A percentile compares a stretch with the other conserved stretches of the same genome.
These are phyloP conservation scores for Enteromius argenteus DNA, from an alignment of 2,797 vertebrate genomes.

Conservation along the genomic window DNA sequence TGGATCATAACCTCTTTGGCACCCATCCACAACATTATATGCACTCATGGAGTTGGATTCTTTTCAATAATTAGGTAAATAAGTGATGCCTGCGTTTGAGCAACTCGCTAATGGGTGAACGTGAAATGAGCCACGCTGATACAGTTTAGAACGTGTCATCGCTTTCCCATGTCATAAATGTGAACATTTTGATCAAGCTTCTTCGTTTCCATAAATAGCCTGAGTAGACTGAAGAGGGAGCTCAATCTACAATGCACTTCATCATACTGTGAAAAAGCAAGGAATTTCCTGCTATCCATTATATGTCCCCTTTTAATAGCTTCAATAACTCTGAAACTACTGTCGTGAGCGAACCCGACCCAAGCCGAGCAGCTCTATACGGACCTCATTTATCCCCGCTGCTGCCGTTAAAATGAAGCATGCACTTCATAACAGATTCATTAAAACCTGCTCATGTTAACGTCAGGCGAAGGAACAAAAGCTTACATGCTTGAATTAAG, in stretches of 20 bases:
- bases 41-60: neutral
- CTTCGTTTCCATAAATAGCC: constrained; percentile 2
- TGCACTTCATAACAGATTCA: constrained; percentile 18
- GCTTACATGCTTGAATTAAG: constrained; percentile 41
- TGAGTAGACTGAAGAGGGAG: neutral
- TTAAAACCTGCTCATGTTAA: constrained; percentile 34
- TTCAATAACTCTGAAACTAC: constrained; percentile 18
- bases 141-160: neutral
- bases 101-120: neutral
- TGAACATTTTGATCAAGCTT: constrained; percentile 1
- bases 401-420: constrained; percentile 17
- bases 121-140: neutral
- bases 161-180: neutral
- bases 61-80: neutral
- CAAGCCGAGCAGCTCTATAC: neutral
- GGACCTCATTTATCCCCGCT: constrained; percentile 11
- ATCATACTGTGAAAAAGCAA: neutral
- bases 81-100: neutral
- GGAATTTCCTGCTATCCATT: neutral
- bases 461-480: constrained; percentile 41
- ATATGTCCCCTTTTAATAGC: constrained; percentile 19
- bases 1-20: neutral
- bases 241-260: neutral
- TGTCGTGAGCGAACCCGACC: neutral
- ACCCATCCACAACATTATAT: neutral